Percentiles rank a stretch among this genome's conserved stretches.
Conservation (phyloP, 2,797 vertebrate genomes). For the Tenualosa thibaudeaui region DNA sequence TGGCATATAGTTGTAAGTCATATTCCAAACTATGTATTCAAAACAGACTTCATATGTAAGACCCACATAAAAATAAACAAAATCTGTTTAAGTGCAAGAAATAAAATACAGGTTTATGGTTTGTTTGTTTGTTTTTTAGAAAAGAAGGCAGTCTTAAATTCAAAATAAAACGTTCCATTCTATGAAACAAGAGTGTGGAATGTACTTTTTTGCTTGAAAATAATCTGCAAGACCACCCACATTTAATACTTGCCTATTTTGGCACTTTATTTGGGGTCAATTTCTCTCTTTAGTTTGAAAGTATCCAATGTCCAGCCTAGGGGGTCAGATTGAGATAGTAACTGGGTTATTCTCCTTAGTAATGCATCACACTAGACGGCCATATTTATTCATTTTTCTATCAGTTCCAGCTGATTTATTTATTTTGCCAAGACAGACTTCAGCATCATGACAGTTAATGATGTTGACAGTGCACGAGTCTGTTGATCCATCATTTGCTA, state of each 20-base stretch:
- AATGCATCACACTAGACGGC: slow-evolving; percentile 79
- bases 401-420: slow-evolving; percentile 99
- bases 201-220: slow-evolving; percentile 73
- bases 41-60: slow-evolving; percentile 81
- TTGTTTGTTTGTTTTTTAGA: slow-evolving; percentile 67
- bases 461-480: slow-evolving; percentile 91
- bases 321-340: slow-evolving; percentile 67
- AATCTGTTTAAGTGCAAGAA: slow-evolving; percentile 85
- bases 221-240: slow-evolving; percentile 69
- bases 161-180: slow-evolving; percentile 82
- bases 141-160: slow-evolving; percentile 82
- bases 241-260: slow-evolving; percentile 67
- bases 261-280: slow-evolving; percentile 54
- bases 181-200: slow-evolving; percentile 83
- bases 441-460: slow-evolving; percentile 88
- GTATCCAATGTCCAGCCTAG: slow-evolving; percentile 56
- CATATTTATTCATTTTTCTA: slow-evolving; percentile 79
- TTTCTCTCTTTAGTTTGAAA: slow-evolving; percentile 60
- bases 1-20: slow-evolving; percentile 74
- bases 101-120: slow-evolving; percentile 81
- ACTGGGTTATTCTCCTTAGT: slow-evolving; percentile 59
- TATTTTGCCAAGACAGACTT: slow-evolving; percentile 91
- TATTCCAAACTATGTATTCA: slow-evolving; percentile 78
- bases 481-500: slow-evolving; percentile 95
- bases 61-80: slow-evolving; percentile 84